Percentiles rank a stretch among this genome's conserved stretches.
These are phyloP conservation scores for Penaeus vannamei DNA, from an alignment of 1,140 invertebrate species.

Conservation along the genomic window DNA sequence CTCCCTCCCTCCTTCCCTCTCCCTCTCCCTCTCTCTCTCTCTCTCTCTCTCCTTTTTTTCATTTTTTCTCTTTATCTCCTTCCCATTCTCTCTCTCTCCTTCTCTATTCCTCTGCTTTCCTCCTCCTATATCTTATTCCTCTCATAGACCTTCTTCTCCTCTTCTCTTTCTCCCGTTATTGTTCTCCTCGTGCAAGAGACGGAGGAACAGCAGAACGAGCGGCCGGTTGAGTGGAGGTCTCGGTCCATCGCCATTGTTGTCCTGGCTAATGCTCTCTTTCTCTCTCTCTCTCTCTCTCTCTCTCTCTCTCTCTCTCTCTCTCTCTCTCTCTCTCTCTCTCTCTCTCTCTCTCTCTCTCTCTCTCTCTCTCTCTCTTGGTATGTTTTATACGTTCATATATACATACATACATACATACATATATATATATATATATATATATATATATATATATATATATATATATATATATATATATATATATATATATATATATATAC, in stretches of 20 bases:
- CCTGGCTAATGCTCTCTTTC: not conserved
- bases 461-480: too few species aligned
- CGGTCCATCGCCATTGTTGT: too few species aligned
- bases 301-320: constrained; percentile 24
- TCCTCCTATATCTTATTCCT: not conserved
- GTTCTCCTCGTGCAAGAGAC: too few species aligned
- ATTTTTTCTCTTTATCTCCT: not conserved
- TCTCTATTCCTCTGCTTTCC: not conserved
- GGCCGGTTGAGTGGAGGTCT: too few species aligned
- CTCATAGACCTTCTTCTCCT: not conserved
- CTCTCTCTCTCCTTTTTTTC: constrained; percentile 17
- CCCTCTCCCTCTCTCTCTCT: not conserved
- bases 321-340: constrained; percentile 14
- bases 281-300: not conserved
- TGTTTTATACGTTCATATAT: not conserved
- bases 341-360: constrained; percentile 42
- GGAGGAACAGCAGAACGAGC: too few species aligned
- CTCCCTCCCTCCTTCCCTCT: not conserved
- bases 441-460: too few species aligned
- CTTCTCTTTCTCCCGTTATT: not conserved
- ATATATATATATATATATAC: too few species aligned
- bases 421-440: too few species aligned
- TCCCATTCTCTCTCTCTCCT: not conserved
- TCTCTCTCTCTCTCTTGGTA: not conserved
- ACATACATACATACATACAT: too few species aligned